These are phyloP conservation scores for Papilio xuthus DNA, from an alignment of 1,140 invertebrate genomes.

Conservation along the genomic window DNA sequence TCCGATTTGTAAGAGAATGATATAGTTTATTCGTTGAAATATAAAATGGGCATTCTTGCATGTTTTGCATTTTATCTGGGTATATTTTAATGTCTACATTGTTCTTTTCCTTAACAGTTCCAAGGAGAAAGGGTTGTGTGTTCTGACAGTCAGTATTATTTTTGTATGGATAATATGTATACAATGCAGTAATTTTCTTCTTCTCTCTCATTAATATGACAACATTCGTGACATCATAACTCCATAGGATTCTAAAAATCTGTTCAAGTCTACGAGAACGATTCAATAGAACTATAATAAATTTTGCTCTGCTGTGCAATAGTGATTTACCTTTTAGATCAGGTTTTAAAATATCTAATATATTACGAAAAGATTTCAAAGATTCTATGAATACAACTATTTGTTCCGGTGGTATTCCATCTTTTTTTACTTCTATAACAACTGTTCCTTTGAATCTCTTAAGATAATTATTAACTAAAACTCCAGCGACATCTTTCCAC, in stretches of 20 bases:
- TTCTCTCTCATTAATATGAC: constrained; percentile 52
- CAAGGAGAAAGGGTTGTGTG: constrained; percentile 53
- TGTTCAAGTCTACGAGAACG: constrained; percentile 51
- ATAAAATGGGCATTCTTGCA: constrained; percentile 65
- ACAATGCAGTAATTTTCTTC: constrained; percentile 53
- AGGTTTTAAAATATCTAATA: constrained; percentile 56
- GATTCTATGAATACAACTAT: constrained; percentile 58
- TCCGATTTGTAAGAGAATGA: constrained; percentile 57
- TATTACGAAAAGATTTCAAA: constrained; percentile 57
- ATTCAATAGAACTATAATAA: constrained; percentile 56
- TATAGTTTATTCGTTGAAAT: constrained; percentile 67
- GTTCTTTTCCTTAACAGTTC: constrained; percentile 48
- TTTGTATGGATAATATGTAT: constrained; percentile 63
- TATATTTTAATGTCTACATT: constrained; percentile 46
- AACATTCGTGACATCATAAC: constrained; percentile 56
- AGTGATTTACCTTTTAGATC: constrained; percentile 62
- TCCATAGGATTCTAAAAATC: constrained; percentile 61
- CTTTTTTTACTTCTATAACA: constrained; percentile 52
- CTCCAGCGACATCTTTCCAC: constrained; percentile 50
- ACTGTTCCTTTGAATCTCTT: constrained; percentile 51
- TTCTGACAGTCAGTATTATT: constrained; percentile 58
- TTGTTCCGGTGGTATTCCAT: constrained; percentile 50
- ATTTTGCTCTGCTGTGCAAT: constrained; percentile 56
- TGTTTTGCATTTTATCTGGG: constrained; percentile 63
- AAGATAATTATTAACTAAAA: constrained; percentile 50